Evolutionary conservation across 37 sponge, comb jelly and placozoan species (phyloP), one percentile per base, ranked within the genome.

Genomic region (Beroe ovata): DNA sequence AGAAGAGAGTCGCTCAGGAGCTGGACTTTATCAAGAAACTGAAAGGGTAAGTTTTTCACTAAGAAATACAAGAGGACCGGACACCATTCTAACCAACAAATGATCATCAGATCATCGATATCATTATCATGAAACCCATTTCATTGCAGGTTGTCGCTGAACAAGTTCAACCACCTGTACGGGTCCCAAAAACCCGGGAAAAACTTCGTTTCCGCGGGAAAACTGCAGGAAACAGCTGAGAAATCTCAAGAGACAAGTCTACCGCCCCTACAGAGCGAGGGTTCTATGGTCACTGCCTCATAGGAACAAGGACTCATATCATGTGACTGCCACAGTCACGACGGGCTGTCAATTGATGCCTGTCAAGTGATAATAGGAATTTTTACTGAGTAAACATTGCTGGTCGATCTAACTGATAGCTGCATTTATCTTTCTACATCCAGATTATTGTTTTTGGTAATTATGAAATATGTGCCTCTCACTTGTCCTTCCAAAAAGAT

Each of bases 1-100:
- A 77, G 38, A 77, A 77, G 54, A 77, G 84, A 54, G 84, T 77
- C 54, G 84, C 84, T 20, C 84, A 32, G n/a, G 84, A 77, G 84
- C 84, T 77, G 2, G 84, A 77, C 54, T 77, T 77, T 25, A 77
- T 77, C 84, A 77, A 77, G 54, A 77, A 77, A 77, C 84, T 77
- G 25, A 77, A 77, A 29, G 54, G 84, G 84, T 77, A 77, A 33
- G 69, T n/a, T n/a, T n/a, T n/a, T n/a, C n/a, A n/a, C n/a, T n/a
- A n/a, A n/a, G n/a, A n/a, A n/a, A n/a, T n/a, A n/a, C n/a, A n/a
- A n/a, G n/a, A n/a, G n/a, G n/a, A n/a, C n/a, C n/a, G n/a, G n/a
- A n/a, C n/a, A n/a, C n/a, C 54, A 16, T 47, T 47, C 54, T 11
- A 47, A 47, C 11, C 54, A n/a, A n/a, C 54, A 47, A 47, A 47